Evolutionary conservation across 2,797 vertebrate genomes (phyloP), one percentile per base, ranked within the genome.

Genomic region (Phrynocephalus forsythii): DNA sequence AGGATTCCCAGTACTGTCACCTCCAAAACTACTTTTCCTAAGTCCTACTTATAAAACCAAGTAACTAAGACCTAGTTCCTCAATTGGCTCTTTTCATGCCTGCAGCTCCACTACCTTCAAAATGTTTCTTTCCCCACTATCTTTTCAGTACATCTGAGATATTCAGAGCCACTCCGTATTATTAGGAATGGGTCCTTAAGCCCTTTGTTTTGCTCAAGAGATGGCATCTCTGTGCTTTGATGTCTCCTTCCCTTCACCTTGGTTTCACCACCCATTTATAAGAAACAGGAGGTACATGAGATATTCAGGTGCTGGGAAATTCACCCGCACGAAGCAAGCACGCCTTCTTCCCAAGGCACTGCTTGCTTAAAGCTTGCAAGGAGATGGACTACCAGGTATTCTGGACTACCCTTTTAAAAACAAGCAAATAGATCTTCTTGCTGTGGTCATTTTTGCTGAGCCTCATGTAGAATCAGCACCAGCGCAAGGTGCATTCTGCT

Each of bases 211-310:
- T 63, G 22, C 30, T 71, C 13, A 52, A 28, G 22, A 52, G 28
- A 1, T n/a, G 22, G 28, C n/a, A 52, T 28, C 50, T 30, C 15
- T 28, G 22, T 79, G 44, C 38, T 22, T 75, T 82, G 67, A 44
- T 2, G 60, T 78, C 52, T 83, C 52, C 11, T 88, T 87, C 82
- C 52, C 11, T 56, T 9, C 30, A 69, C 11, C 11, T 20, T 30
- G 22, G 82, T 66, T 85, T 80, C 72, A 83, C 79, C 88, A 88
- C 79, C 44, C 91, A 48, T 9, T 79, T 48, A 90, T 30, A 90
- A 92, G 83, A 86, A 91, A 87, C 84, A 85, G 82, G 66, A 95
- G 91, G 89, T 0, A 0, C 24, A 15, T 50, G n/a, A 87, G 83
- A 67, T 92, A 68, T 67, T 90, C 86, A 90, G 66, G 86, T 0